Conservation (phyloP, 1,140 invertebrate species). For the Amyelois transitella region DNA sequence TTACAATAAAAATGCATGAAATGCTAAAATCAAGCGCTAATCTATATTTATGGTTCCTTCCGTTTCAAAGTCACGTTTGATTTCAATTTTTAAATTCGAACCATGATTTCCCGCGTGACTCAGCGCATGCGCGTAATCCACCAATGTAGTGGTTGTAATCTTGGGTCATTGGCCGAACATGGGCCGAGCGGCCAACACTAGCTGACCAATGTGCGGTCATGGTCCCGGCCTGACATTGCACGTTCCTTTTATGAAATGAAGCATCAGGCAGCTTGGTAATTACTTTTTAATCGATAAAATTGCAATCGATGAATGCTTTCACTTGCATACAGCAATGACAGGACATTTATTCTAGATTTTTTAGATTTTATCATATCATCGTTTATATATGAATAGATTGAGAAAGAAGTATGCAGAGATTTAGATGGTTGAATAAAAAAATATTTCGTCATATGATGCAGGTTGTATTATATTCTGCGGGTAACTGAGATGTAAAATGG, state of each 20-base stretch:
- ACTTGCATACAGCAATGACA: background rate
- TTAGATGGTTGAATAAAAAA: no score
- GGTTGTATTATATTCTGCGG: no score
- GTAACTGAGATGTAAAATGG: no score
- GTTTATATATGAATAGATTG: no score
- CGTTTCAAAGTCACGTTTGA: constrained; percentile 17
- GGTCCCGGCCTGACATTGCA: constrained; percentile 37
- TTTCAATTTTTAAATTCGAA: constrained; percentile 31
- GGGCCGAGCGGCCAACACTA: constrained; percentile 18
- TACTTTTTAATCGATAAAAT: constrained; percentile 12
- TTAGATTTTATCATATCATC: no score
- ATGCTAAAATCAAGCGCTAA: background rate
- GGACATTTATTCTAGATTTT: background rate
- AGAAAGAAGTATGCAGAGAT: no score
- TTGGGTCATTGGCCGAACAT: constrained; percentile 31
- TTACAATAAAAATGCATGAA: no score
- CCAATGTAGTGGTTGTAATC: constrained; percentile 32
- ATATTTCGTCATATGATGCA: no score
- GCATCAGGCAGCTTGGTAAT: constrained; percentile 7
- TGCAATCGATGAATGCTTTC: background rate
- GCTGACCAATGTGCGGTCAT: constrained; percentile 34
- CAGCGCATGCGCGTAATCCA: constrained; percentile 45
- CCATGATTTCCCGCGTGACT: constrained; percentile 31
- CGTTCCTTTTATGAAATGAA: constrained; percentile 22
- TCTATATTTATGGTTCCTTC: constrained; percentile 8